Base-by-base conservation (phyloP, 1,140 invertebrate genomes). In the Steinernema khuongi region DNA sequence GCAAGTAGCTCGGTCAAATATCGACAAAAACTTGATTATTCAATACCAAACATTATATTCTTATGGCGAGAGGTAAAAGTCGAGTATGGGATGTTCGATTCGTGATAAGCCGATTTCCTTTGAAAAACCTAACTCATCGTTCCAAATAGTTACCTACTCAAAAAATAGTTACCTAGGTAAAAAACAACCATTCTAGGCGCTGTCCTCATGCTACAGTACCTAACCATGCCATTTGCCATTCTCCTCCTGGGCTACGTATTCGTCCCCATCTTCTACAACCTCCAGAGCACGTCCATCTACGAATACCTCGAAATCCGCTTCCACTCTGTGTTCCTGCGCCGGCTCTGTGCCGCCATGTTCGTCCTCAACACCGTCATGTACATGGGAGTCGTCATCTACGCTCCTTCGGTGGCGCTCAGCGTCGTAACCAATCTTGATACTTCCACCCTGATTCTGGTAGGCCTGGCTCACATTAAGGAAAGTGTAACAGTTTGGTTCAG, bases 401-500 rank as follows among this genome's bases (percentile, higher is more conserved):
- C 74, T 7, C 74, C 74, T 28, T 28, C 67, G 29, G 66, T 80
- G 19, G 81, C 79, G 0, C 41, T 80, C 22, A 36, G 74, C 26
- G 78, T 74, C 11, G 81, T 81, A 30, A 71, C 70, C 2, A 28
- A 68, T n/a, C 22, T 80, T 30, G 68, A 73, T 19, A 33, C 81
- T 22, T 83, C 78, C 81, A 77, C 79, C 26, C 81, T 80, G 68
- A 77, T 80, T 43, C 33, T 80, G n/a, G 68, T 80, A 41, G 36
- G 7, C 36, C 7, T 7, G 36, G 36, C n/a, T n/a, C n/a, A n/a
- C 36, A 41, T 7, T 41, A 41, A n/a, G n/a, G n/a, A n/a, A n/a
- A n/a, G n/a, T n/a, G n/a, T n/a, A n/a, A n/a, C n/a, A n/a, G n/a
- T n/a, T n/a, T n/a, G n/a, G n/a, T 60, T 60, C 50, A 60, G 50